Evolutionary conservation across 2,888 invertebrate genomes (phyloP), one percentile per base, ranked within the genome.

Genomic region (Tetranychus piercei): DNA sequence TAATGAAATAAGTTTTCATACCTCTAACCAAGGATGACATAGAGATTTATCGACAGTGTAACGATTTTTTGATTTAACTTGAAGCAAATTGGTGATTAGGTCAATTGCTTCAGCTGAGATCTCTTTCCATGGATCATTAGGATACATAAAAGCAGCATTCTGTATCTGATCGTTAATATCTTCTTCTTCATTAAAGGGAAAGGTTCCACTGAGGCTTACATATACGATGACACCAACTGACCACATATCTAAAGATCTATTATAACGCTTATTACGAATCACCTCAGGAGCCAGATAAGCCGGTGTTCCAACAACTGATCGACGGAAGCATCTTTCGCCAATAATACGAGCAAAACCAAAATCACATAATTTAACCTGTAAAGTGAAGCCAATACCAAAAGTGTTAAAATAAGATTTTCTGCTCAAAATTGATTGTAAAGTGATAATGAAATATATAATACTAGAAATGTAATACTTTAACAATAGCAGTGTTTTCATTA

Each of bases 71-170:
- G 92, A 92, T 84, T 94, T 86, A 74, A 86, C 97, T 89, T 97
- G 96, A 77, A 99, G 87, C 80, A 99, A 86, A 85, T 95, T 95
- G 84, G 92, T 95, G 81, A 99, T 99, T 80, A 99, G 87, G 85
- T 97, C 96, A 83, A 97, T 94, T 76, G 96, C 97, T 83, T 92
- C 89, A 72, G 88, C 88, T 44, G 95, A 95, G 81, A 97, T 94
- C 83, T 94, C 92, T 81, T 91, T 90, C 97, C 97, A 99, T 0
- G 97, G 96, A 83, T 89, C 89, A 34, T 94, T 91, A 69, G 99
- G 99, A 85, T 97, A 99, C 99, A 99, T 99, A 83, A 99, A 99
- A 75, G 95, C 95, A 55, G 97, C 97, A 85, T 99, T 99, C 85
- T 97, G 95, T 79, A 99, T 99, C 85, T 99, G 99, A 83, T 97